Percentiles rank a stretch among this genome's conserved stretches.
These are phyloP conservation scores for Sakesphorus luctuosus DNA, from an alignment of 2,113 vertebrate species.

Conservation along the genomic window DNA sequence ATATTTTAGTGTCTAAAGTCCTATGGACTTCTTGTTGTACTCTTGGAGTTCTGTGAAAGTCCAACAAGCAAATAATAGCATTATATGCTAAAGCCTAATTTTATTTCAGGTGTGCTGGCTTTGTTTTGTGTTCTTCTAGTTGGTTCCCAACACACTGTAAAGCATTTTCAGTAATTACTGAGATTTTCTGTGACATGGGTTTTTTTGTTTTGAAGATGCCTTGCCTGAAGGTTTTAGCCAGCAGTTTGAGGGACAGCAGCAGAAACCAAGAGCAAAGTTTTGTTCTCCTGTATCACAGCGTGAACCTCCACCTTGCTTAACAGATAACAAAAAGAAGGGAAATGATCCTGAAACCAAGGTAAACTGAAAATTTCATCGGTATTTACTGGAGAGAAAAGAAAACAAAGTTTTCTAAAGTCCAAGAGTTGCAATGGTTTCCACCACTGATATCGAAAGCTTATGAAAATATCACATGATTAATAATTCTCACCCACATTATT, in stretches of 20 bases:
- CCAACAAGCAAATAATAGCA: background rate
- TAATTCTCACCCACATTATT: background rate
- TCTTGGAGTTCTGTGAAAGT: background rate
- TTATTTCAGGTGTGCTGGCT: background rate
- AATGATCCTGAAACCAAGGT: conserved; percentile 77
- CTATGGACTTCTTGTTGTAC: background rate
- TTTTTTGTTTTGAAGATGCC: conserved; percentile 79
- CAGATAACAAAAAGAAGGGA: conserved; percentile 50
- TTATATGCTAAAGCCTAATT: background rate
- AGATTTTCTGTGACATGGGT: background rate
- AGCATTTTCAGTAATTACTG: background rate
- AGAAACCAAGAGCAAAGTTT: conserved; percentile 85
- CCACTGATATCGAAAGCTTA: background rate
- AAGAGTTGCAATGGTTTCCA: background rate
- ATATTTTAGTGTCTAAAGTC: background rate
- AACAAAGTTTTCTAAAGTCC: background rate
- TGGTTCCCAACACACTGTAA: background rate
- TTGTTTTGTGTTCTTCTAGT: background rate
- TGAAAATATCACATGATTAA: background rate
- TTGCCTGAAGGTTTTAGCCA: conserved; percentile 96
- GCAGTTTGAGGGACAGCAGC: conserved; percentile 90
- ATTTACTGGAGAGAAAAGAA: background rate
- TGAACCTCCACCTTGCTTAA: background rate
- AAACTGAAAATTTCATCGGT: background rate
- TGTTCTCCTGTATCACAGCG: conserved; percentile 70